Base-by-base conservation (phyloP, 1,140 invertebrate species). In the Drosophila nigromelanica region DNA sequence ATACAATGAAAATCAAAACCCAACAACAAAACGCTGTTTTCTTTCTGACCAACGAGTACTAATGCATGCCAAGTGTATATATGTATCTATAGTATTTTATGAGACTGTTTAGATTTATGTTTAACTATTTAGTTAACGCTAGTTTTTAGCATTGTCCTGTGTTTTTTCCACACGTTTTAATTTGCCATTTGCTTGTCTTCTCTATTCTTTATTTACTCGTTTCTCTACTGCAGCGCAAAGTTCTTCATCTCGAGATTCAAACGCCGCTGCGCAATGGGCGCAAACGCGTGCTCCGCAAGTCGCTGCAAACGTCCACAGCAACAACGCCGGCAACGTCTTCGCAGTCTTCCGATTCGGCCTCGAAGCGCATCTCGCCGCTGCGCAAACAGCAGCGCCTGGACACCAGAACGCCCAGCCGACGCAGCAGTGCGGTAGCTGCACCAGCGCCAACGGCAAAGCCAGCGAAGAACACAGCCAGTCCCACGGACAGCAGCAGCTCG, bases 261-360 rank as follows among this genome's bases (percentile, higher is more conserved):
- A 80, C 87, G 7, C 87, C 87, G 3, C 5, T 90, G 21, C 70
- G 87, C 7, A 90, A 90, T 52, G 87, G 87, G 3, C 73, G 79
- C 5, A 90, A 90, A 24, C 62, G 87, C 5, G 37, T 87, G 8
- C 63, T 85, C 4, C 68, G 68, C 4, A 74, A 70, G 4, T 68
- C 78, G 0, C 8, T 66, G 33, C 55, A 40, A n/a, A 54, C 71
- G 12, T 35, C 33, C 33, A 8, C 5, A 27, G 0, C 27, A 6
- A 6, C 5, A 5, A 37, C 68, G 0, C 18, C 68, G 14, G 48
- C 68, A 6, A n/a, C 8, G 14, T 21, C 0, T 27, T 24, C 35
- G 43, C 39, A 64, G 12, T 43, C 68, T 42, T 21, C 40, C 45
- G 45, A 68, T 14, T 63, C 58, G 27, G n/a, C 50, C 3, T 47